A percentile compares a stretch with the other conserved stretches of the same genome.
These are phyloP conservation scores for Pseudoatta argentina DNA, from an alignment of 1,140 invertebrate species.

Conservation along the genomic window DNA sequence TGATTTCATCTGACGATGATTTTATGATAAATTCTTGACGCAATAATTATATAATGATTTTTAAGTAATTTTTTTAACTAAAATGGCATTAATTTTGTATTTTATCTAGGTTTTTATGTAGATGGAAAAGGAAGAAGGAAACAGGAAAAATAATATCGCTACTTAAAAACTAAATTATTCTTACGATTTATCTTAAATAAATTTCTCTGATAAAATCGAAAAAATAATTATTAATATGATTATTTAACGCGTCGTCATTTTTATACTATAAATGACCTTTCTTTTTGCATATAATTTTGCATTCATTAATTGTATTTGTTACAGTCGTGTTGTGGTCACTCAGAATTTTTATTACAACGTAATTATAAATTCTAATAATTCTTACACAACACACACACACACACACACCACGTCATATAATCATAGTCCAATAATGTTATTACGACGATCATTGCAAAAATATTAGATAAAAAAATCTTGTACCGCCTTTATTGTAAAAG, in stretches of 20 bases:
- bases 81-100: too few species aligned
- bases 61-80: too few species aligned
- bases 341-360: background rate
- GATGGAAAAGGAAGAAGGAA: too few species aligned
- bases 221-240: background rate
- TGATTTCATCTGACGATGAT: too few species aligned
- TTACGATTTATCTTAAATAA: background rate
- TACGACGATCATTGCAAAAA: background rate
- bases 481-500: background rate
- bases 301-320: background rate
- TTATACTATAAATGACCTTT: background rate
- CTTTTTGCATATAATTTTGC: too few species aligned
- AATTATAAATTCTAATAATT: conserved; percentile 2
- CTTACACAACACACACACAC: background rate
- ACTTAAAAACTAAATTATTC: background rate
- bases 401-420: background rate
- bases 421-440: background rate
- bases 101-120: background rate
- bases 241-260: background rate
- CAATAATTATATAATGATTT: too few species aligned
- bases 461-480: background rate
- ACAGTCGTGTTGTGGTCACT: background rate
- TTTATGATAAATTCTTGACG: too few species aligned
- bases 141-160: background rate
- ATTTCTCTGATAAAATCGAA: background rate